Base-by-base conservation (phyloP, 2,797 vertebrate genomes). In the Takifugu rubripes region DNA sequence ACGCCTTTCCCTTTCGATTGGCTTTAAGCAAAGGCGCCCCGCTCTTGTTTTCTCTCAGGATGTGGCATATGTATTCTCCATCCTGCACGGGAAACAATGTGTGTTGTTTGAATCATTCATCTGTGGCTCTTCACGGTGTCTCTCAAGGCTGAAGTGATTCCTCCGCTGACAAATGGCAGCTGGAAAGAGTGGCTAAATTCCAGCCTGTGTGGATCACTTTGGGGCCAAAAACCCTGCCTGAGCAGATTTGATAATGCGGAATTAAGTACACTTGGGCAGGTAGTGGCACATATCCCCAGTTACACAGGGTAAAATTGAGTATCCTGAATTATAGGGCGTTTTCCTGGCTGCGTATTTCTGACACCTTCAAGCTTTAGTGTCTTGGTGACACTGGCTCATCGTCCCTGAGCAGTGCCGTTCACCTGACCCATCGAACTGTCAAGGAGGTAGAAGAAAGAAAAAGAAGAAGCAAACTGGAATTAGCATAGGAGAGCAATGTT, bases 131-230 rank as follows among this genome's bases (percentile, higher is more conserved):
- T 77, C 68, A 56, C 66, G 65, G 56, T 74, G 73, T 76, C 77
- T 84, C 84, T 81, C 75, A 79, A 83, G 80, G 81, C 81, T 75
- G 64, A 55, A 64, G 56, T 75, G 57, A 64, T 84, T 75, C 55
- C 63, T 84, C 60, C 61, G 42, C 54, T 74, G 81, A 81, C 70
- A 79, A 82, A 85, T 59, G 24, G 63, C 14, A 60, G 62, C 52
- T 52, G 56, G 70, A 57, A 65, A 69, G 45, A 62, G 33, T 63
- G 56, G 16, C 61, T 66, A 52, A 62, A 59, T 73, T 78, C 71
- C 69, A 79, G 74, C 73, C 48, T 72, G 57, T 47, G 69, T 3
- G 51, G 64, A 52, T 81, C 56, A 64, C 62, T 78, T 51, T 56
- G 24, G 33, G 74, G 56, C 68, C 64, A 54, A 66, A 68, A 68